These are phyloP conservation scores for Troilus luridus DNA, from an alignment of 2,888 invertebrate species.

Conservation along the genomic window DNA sequence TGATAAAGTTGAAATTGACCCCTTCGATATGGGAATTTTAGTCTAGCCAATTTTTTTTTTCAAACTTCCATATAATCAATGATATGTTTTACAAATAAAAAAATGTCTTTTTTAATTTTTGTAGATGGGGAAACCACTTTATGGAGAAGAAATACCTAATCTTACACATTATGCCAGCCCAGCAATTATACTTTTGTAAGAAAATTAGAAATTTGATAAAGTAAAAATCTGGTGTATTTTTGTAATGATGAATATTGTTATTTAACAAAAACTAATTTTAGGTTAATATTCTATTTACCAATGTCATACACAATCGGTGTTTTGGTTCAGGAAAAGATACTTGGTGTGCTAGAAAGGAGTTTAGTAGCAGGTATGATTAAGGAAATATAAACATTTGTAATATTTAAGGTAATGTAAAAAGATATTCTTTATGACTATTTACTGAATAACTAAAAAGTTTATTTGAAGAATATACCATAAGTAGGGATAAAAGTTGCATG, in stretches of 20 bases:
- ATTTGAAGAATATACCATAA: no score
- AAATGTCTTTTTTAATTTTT: constrained; percentile 64
- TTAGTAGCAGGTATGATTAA: constrained; percentile 66
- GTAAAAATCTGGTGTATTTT: not conserved
- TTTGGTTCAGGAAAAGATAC: constrained; percentile 66
- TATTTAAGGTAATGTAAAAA: not conserved
- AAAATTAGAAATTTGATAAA: not conserved
- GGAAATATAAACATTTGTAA: not conserved
- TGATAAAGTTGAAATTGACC: not conserved
- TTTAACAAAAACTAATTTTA: constrained; percentile 56
- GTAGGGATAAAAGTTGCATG: no score
- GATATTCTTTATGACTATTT: not conserved
- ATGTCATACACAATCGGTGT: constrained; percentile 67
- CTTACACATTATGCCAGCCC: constrained; percentile 88
- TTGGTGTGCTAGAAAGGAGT: constrained; percentile 67
- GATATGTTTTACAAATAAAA: not conserved
- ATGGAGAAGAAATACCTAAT: constrained; percentile 77
- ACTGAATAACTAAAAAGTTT: no score
- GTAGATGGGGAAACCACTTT: constrained; percentile 79
- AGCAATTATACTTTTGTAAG: constrained; percentile 85
- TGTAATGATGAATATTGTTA: not conserved
- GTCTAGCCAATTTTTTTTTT: not conserved
- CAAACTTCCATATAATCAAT: not conserved
- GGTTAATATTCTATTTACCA: constrained; percentile 67
- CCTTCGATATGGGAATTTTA: not conserved